Base-by-base conservation (phyloP, 1,140 invertebrate species). In the Charaxes varanes region DNA sequence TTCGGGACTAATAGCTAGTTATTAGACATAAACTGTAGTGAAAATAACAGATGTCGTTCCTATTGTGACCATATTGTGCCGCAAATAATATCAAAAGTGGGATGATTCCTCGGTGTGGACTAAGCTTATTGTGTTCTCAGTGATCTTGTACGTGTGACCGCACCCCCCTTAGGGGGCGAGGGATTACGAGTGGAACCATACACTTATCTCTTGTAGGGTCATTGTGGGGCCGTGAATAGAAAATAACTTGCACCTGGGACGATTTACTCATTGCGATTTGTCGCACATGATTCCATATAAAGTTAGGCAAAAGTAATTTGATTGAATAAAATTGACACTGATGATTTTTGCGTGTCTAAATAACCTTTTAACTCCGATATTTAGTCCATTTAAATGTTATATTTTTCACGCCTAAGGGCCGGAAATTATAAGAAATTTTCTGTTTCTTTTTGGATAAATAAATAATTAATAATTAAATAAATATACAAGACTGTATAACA, bases 31-130 rank as follows among this genome's bases (percentile, higher is more conserved):
- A 41, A 44, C 8, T 32, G 37, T 44, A 36, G 10, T 33, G 34
- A 51, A 52, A 52, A 30, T 36, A 55, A 53, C 56, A 58, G 60
- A 62, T 67, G 63, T 61, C 53, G 26, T 19, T 34, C 14, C 43
- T 30, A 63, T 59, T 67, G 53, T 57, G 35, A 13, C 33, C 30
- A 45, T 44, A 47, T 49, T 49, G 31, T 16, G 22, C 41, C 41
- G 42, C 17, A 47, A 35, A 58, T 55, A 57, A 51, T 53, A 57
- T 62, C 26, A 47, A 45, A 57, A 64, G 43, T 47, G 47, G 52
- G 38, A 59, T 54, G 48, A 62, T 32, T 48, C 45, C 53, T 34
- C 22, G 48, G 31, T 37, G 45, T 30, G 52, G 45, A 46, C 48
- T 65, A 43, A 66, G 51, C 47, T 58, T 52, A 62, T 71, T 61